Conservation (phyloP, 2,888 invertebrate species). For the Eupithecia exiguata region DNA sequence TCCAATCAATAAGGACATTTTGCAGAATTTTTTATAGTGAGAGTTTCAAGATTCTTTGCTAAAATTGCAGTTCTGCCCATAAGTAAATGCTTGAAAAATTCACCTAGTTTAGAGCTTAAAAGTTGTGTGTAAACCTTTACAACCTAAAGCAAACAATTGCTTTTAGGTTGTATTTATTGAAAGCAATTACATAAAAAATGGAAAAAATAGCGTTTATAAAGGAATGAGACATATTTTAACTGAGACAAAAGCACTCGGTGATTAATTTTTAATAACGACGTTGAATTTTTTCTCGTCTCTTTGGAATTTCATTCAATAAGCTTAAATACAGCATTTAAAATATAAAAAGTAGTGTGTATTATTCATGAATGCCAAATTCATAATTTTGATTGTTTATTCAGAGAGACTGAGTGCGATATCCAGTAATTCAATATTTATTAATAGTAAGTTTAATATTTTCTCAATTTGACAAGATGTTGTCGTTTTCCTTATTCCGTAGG, state of each 20-base stretch:
- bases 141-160: neutral
- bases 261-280: constrained; percentile 2
- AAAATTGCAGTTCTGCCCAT: neutral
- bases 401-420: neutral
- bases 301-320: constrained; percentile 9
- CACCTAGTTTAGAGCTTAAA: neutral
- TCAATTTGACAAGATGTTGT: neutral
- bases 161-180: neutral
- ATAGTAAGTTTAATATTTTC: neutral
- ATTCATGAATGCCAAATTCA: constrained; percentile 3
- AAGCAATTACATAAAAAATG: neutral
- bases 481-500: neutral
- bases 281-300: neutral
- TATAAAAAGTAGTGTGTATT: neutral
- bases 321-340: neutral
- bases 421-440: neutral
- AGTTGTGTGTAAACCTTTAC: neutral
- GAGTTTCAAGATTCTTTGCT: neutral
- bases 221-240: neutral
- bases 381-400: neutral
- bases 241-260: neutral
- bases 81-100: neutral
- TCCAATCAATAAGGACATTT: neutral
- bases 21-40: neutral
- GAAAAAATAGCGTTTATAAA: neutral